These are phyloP conservation scores for Spicauda simplicius DNA, from an alignment of 2,888 invertebrate species.

Conservation along the genomic window DNA sequence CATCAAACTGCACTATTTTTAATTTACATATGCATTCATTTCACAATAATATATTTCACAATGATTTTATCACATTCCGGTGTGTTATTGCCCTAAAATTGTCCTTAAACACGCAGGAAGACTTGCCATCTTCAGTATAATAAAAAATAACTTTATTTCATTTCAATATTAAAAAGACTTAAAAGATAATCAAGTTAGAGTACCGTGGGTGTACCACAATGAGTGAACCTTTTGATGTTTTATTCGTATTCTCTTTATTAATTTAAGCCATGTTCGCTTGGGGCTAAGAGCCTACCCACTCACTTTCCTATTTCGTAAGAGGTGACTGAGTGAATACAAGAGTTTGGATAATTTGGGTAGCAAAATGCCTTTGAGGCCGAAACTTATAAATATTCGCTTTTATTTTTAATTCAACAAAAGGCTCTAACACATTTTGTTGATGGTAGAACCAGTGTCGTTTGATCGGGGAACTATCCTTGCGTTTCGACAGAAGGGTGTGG, in stretches of 20 bases:
- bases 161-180: not conserved
- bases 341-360: slow-evolving; percentile 6
- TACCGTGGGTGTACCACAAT: not conserved
- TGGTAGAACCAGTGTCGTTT: no score
- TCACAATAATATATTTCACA: no score
- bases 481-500: no score
- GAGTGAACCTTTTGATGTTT: not conserved
- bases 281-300: slow-evolving; percentile 1
- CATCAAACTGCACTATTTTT: no score
- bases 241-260: slow-evolving; percentile 1
- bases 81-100: no score
- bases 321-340: slow-evolving; percentile 1
- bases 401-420: not conserved
- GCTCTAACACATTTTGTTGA: no score
- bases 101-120: no score
- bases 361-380: not conserved
- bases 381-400: not conserved
- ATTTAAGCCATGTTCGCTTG: slow-evolving; percentile 1
- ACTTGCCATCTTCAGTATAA: no score
- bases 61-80: no score
- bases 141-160: not conserved
- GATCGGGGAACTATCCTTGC: no score
- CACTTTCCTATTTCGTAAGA: not conserved
- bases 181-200: not conserved
- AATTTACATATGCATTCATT: no score